Base-by-base conservation (phyloP, 1,140 invertebrate species). In the Drosophila lacertosa region DNA sequence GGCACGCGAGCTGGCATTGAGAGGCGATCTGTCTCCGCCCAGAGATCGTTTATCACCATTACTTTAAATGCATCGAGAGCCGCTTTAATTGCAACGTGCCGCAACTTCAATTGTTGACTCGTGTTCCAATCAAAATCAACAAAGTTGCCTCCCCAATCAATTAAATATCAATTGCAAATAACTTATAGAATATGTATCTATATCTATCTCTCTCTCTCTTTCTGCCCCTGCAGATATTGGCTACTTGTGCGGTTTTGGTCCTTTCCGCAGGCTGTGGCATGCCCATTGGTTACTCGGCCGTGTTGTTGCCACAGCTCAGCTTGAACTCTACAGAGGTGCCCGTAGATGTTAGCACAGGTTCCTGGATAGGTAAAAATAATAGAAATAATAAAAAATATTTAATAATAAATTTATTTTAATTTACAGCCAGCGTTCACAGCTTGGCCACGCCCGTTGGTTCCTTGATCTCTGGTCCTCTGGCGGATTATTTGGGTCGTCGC, bases 211-310 rank as follows among this genome's bases (percentile, higher is more conserved):
- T 33, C 24, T 6, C 10, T 22, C 4, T 22, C 2, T 26, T 1
- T 0, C 24, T 26, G 29, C 2, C 18, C 10, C 68, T 76, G 2
- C 83, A 95, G 95, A 94, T 93, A 76, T 75, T 95, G 20, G 93
- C 95, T 63, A 94, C 95, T 48, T 93, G 94, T 58, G 94, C 94
- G 0, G 93, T 95, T 24, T 91, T 95, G 16, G 83, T 95, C 37
- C 89, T 95, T 50, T 92, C 94, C 1, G 94, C 93, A 4, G 94
- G 93, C 18, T 94, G 93, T 45, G 95, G 95, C 2, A 95, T 95
- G 92, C 95, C 95, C 5, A 95, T 95, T 67, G 94, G 94, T 35
- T 95, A 93, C 90, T 95, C 94, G 6, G 94, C 94, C 0, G 92
- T 95, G n/a, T 88, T 95, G 7, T 80, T 95, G 47, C 94, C 94